These are phyloP conservation scores for Thecophora atra DNA, from an alignment of 2,888 invertebrate species.

Conservation along the genomic window DNA sequence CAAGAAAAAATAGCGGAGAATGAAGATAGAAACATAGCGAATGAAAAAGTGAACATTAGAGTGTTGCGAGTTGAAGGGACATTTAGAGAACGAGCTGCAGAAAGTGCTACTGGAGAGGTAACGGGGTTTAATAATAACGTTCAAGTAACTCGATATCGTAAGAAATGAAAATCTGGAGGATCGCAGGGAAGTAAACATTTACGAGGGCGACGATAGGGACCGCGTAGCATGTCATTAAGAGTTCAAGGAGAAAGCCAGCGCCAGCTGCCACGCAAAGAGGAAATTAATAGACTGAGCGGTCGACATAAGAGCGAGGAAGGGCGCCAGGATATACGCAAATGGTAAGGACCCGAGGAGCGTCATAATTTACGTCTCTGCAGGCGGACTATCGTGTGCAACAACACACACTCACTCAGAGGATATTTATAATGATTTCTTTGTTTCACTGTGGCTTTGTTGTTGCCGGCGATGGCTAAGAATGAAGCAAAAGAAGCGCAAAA, in stretches of 20 bases:
- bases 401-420: slow-evolving; percentile 4
- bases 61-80: slow-evolving; percentile 16
- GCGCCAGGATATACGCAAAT: neutral
- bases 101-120: neutral
- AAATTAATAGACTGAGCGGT: slow-evolving; percentile 18
- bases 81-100: slow-evolving; percentile 11
- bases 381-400: neutral
- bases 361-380: slow-evolving; percentile 7
- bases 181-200: neutral
- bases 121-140: neutral
- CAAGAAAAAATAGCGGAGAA: slow-evolving; percentile 20
- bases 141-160: neutral
- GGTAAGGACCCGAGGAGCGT: neutral
- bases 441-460: slow-evolving; percentile 9
- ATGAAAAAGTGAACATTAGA: slow-evolving; percentile 22
- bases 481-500: neutral
- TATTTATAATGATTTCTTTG: slow-evolving; percentile 22
- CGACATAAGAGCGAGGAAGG: neutral
- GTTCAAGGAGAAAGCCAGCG: neutral
- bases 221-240: neutral
- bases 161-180: neutral
- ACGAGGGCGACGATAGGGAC: neutral
- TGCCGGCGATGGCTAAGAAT: neutral
- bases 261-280: neutral
- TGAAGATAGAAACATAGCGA: slow-evolving; percentile 29